Evolutionary conservation across 2,797 vertebrate genomes (phyloP).

Genomic region (Parotocinclus haroldoi): DNA sequence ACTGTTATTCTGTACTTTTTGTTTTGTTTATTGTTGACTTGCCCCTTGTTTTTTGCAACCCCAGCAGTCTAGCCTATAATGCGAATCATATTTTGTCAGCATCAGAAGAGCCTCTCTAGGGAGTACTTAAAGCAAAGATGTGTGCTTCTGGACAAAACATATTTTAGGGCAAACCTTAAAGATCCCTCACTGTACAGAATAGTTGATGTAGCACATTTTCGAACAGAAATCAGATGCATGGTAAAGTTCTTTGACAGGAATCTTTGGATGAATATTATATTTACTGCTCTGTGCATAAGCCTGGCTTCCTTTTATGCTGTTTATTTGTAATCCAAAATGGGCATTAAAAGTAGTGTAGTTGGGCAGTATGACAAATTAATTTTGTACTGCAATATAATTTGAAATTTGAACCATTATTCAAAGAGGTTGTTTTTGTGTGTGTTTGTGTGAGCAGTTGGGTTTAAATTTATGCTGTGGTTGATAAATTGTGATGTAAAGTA

Average conservation of each 20-base stretch:
- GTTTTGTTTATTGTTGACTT: slow-evolving; percentile 63
- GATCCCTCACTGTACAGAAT: slow-evolving; percentile 20
- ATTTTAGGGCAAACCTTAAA: slow-evolving; percentile 37
- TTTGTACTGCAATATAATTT: too few relatives aligned
- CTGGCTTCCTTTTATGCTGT: too few relatives aligned
- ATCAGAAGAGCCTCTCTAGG: slow-evolving; percentile 44
- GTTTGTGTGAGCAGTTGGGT: too few relatives aligned
- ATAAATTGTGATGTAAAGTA: too few relatives aligned
- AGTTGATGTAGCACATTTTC: slow-evolving; percentile 30
- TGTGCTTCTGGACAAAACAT: slow-evolving; percentile 35
- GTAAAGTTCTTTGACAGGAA: slow-evolving; percentile 13
- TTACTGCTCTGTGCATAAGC: too few relatives aligned
- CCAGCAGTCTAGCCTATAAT: slow-evolving; percentile 51
- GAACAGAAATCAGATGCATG: neutral
- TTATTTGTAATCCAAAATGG: too few relatives aligned
- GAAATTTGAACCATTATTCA: too few relatives aligned
- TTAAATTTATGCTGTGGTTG: too few relatives aligned
- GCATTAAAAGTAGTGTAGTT: too few relatives aligned
- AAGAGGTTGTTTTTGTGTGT: too few relatives aligned
- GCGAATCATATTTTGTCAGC: slow-evolving; percentile 53
- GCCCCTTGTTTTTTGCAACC: slow-evolving; percentile 64
- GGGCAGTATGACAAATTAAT: too few relatives aligned
- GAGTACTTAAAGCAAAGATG: slow-evolving; percentile 50
- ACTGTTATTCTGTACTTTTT: slow-evolving; percentile 41
- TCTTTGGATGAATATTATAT: neutral